A percentile compares a stretch with the other conserved stretches of the same genome.
Evolutionary conservation across 2,888 invertebrate genomes (phyloP).

Genomic region (Caenorhabditis angaria): DNA sequence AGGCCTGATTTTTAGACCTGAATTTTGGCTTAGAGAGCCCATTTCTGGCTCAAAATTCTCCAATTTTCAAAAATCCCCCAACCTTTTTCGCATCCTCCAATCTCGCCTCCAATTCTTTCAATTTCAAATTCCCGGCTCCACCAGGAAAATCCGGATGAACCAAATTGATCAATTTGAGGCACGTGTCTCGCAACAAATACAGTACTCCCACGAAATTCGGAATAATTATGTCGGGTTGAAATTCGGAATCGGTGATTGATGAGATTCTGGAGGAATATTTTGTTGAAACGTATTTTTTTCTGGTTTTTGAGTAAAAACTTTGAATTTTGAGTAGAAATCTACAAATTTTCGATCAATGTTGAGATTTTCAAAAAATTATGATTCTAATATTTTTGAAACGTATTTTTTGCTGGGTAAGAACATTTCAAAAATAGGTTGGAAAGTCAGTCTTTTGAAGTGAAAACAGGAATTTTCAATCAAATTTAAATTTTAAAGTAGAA

Average conservation of each 20-base stretch:
- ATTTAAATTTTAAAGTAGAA: too few species aligned
- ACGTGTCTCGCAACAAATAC: constrained; percentile 76
- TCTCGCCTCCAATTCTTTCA: background rate
- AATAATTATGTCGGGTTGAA: constrained; percentile 16
- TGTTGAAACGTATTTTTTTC: too few species aligned
- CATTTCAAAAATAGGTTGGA: too few species aligned
- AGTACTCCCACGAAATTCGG: constrained; percentile 25
- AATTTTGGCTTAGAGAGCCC: background rate
- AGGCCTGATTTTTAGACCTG: too few species aligned
- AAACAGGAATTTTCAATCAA: too few species aligned
- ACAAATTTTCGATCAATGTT: too few species aligned
- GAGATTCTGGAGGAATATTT: constrained; percentile 20
- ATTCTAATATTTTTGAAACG: too few species aligned
- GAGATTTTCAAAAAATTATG: too few species aligned
- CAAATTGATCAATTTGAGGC: constrained; percentile 85
- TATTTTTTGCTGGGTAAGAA: too few species aligned
- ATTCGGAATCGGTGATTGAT: constrained; percentile 35
- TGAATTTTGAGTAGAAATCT: too few species aligned
- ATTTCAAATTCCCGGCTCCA: background rate
- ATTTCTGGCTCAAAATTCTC: background rate
- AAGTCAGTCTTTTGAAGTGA: too few species aligned
- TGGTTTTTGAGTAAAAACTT: too few species aligned
- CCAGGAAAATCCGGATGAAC: constrained; percentile 74
- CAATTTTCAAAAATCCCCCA: constrained; percentile 24
- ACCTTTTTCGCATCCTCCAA: constrained; percentile 1